Evolutionary conservation across 2,888 invertebrate genomes (phyloP).

Genomic region (Spilosoma lubricipeda): DNA sequence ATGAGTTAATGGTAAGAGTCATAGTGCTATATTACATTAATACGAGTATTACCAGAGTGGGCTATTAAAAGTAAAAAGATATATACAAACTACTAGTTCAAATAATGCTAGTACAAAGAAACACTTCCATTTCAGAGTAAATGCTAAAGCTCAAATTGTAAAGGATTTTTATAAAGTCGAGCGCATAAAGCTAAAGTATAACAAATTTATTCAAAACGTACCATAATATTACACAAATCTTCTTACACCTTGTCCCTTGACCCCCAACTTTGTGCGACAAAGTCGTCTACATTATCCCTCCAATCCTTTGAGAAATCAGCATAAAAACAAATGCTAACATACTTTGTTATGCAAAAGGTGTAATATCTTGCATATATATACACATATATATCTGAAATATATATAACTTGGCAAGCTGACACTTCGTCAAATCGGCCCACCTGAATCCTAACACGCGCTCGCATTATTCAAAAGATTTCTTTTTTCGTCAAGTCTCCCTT

Average conservation of each 20-base stretch:
- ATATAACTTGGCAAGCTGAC: slow-evolving; percentile 43
- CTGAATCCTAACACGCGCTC: slow-evolving; percentile 38
- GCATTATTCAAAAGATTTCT: slow-evolving; percentile 45
- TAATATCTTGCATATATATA: slow-evolving; percentile 35
- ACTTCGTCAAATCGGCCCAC: slow-evolving; percentile 35
- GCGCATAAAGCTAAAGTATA: not conserved
- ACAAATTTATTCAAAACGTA: not conserved
- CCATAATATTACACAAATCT: slow-evolving; percentile 5
- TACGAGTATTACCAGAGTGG: no score
- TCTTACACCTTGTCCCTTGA: slow-evolving; percentile 5
- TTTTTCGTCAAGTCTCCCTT: slow-evolving; percentile 24
- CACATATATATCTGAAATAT: slow-evolving; percentile 42
- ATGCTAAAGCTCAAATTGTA: not conserved
- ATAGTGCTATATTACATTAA: no score
- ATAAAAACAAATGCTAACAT: slow-evolving; percentile 45
- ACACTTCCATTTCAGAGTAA: not conserved
- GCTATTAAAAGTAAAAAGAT: not conserved
- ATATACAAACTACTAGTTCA: not conserved
- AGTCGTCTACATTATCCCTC: slow-evolving; percentile 16
- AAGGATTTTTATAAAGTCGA: not conserved
- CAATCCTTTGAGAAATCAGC: slow-evolving; percentile 29
- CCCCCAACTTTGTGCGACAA: slow-evolving; percentile 19
- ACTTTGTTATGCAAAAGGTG: slow-evolving; percentile 42
- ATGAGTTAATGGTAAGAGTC: no score
- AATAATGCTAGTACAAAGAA: not conserved